Percentiles rank a stretch among this genome's conserved stretches.
Evolutionary conservation across 2,113 vertebrate genomes (phyloP).

Genomic region (Psephotus haematonotus): DNA sequence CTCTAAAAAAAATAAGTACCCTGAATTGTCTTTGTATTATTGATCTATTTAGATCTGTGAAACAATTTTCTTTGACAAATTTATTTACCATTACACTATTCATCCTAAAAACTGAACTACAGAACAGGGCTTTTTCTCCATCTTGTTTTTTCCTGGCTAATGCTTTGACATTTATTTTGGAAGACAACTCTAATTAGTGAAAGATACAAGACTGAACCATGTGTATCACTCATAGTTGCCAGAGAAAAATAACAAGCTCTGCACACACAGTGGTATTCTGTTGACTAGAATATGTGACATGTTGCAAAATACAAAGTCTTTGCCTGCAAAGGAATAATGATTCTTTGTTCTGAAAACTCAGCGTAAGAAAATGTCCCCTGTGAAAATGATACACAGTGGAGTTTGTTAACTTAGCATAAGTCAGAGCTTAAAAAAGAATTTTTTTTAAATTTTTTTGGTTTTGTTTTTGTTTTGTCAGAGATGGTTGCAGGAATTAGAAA

Average conservation of each 20-base stretch:
- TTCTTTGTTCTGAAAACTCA: not conserved
- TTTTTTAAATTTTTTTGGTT: no score
- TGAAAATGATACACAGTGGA: not conserved
- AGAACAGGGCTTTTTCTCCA: not conserved
- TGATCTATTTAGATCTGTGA: not conserved
- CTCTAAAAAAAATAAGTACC: not conserved
- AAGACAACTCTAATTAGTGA: not conserved
- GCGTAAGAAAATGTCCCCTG: not conserved
- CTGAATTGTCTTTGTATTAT: not conserved
- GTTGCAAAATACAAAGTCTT: not conserved
- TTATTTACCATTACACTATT: not conserved
- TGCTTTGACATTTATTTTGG: not conserved
- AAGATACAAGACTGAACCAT: not conserved
- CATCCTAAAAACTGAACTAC: not conserved
- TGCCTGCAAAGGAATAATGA: not conserved
- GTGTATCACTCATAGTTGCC: not conserved
- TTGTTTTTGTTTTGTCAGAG: not conserved
- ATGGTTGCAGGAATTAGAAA: not conserved
- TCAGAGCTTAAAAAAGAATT: not conserved
- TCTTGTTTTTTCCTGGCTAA: not conserved
- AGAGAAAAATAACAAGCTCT: not conserved
- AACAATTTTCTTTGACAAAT: not conserved
- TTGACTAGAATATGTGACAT: not conserved
- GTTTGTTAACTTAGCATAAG: not conserved
- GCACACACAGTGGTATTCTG: not conserved